Evolutionary conservation across 2,888 invertebrate species (phyloP).

Genomic region (Mythimna albipuncta): DNA sequence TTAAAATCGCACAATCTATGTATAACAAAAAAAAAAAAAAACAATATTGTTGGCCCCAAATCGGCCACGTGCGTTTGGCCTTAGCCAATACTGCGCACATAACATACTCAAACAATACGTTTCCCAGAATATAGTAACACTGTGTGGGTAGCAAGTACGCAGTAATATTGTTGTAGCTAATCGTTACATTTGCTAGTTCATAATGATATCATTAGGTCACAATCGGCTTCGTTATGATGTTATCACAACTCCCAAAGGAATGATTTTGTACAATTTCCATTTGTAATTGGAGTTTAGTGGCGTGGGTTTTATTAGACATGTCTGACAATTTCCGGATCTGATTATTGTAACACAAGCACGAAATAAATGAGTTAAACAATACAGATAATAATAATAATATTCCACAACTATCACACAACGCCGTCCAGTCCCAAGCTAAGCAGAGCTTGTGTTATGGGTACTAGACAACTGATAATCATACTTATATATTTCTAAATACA

Average conservation of each 20-base stretch:
- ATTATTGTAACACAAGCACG: not conserved
- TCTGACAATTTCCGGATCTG: not conserved
- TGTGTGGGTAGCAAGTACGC: not conserved
- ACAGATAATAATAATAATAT: too few species aligned
- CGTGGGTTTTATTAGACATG: not conserved
- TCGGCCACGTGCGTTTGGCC: not conserved
- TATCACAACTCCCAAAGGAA: slow-evolving; percentile 9
- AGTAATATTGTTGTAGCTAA: too few species aligned
- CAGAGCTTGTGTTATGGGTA: too few species aligned
- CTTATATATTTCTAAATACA: too few species aligned
- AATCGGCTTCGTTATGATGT: slow-evolving; percentile 16
- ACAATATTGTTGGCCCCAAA: not conserved
- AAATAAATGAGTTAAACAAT: too few species aligned
- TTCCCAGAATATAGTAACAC: slow-evolving; percentile 1
- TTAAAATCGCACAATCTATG: too few species aligned
- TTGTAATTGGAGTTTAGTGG: slow-evolving; percentile 8
- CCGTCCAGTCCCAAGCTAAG: too few species aligned
- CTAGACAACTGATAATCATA: too few species aligned
- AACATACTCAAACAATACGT: slow-evolving; percentile 8
- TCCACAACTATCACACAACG: too few species aligned
- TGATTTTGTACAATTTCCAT: slow-evolving; percentile 17
- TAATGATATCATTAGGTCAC: slow-evolving; percentile 27
- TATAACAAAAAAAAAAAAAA: too few species aligned
- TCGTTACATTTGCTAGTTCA: not conserved
- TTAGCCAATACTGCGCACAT: not conserved